These are phyloP conservation scores for Ancistrus triradiatus DNA, from an alignment of 2,113 vertebrate genomes.

Conservation along the genomic window DNA sequence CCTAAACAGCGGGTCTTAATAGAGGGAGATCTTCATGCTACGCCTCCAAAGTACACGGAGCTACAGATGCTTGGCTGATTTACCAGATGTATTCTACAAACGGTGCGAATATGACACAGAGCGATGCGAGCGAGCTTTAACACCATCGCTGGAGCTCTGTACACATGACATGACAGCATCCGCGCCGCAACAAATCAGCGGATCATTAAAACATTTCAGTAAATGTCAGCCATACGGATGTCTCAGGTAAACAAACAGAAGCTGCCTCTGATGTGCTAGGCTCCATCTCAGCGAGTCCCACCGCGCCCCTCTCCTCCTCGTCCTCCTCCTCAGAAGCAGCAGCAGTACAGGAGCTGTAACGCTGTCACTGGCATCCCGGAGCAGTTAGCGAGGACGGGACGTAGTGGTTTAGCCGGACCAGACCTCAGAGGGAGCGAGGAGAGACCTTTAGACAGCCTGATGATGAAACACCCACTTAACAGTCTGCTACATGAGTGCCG, in stretches of 20 bases:
- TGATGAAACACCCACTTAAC: slow-evolving; percentile 12
- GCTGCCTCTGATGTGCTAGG: not conserved
- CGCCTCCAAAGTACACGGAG: no score
- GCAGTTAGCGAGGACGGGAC: slow-evolving; percentile 16
- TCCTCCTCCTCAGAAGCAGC: not conserved
- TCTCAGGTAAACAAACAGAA: no score
- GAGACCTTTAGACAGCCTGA: slow-evolving; percentile 26
- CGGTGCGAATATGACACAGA: not conserved
- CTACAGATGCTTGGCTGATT: no score
- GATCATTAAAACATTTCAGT: not conserved
- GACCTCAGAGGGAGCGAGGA: slow-evolving; percentile 2
- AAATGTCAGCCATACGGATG: no score
- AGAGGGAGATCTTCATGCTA: no score
- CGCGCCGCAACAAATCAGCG: not conserved
- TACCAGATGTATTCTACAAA: no score
- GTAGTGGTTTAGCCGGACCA: slow-evolving; percentile 1
- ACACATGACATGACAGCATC: slow-evolving; percentile 5
- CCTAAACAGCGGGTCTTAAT: no score
- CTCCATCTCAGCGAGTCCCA: no score
- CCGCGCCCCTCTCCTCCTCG: not conserved
- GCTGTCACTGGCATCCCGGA: slow-evolving; percentile 23
- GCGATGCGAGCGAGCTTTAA: not conserved
- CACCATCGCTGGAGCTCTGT: not conserved
- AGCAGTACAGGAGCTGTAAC: not conserved
- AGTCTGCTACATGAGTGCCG: slow-evolving; percentile 9